Evolutionary conservation across 35 echinoderm and acorn worm genomes (phyloP).

Genomic region (Acanthaster planci): DNA sequence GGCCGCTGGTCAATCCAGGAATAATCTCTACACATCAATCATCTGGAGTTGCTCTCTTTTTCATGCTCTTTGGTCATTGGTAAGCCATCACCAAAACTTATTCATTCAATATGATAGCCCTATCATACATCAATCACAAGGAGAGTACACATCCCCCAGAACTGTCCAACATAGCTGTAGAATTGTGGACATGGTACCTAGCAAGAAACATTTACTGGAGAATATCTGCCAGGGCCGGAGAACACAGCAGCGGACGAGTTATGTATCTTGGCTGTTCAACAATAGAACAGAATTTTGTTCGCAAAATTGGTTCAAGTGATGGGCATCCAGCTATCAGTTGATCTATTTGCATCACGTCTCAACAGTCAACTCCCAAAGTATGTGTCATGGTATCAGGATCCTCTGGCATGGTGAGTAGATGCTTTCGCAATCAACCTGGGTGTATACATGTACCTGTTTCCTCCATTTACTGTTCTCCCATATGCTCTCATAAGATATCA

Average conservation of each 20-base stretch:
- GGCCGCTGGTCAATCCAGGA: constrained; percentile 46
- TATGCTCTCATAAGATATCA: constrained; percentile 22
- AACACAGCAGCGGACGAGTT: constrained; percentile 66
- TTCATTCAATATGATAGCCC: constrained; percentile 61
- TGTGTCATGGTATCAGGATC: constrained; percentile 46
- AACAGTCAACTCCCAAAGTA: constrained; percentile 31
- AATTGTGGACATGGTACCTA: constrained; percentile 66
- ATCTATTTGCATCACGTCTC: constrained; percentile 56
- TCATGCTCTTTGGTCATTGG: constrained; percentile 42
- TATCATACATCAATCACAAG: constrained; percentile 71
- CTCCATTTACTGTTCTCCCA: constrained; percentile 22
- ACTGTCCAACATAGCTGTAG: constrained; percentile 43
- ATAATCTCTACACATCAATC: constrained; percentile 48
- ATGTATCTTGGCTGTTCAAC: constrained; percentile 54
- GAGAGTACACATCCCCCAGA: constrained; percentile 46
- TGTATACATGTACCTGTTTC: constrained; percentile 42
- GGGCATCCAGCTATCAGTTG: constrained; percentile 24
- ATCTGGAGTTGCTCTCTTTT: constrained; percentile 65
- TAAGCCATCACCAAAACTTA: background rate
- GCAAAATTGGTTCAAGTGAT: background rate
- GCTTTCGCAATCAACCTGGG: too few relatives aligned
- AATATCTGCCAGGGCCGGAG: constrained; percentile 42
- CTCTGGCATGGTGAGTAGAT: constrained; percentile 22
- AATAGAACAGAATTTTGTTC: constrained; percentile 62
- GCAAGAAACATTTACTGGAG: constrained; percentile 52